Conservation (phyloP, 1,140 invertebrate genomes). For the Platyscapa corneri region DNA sequence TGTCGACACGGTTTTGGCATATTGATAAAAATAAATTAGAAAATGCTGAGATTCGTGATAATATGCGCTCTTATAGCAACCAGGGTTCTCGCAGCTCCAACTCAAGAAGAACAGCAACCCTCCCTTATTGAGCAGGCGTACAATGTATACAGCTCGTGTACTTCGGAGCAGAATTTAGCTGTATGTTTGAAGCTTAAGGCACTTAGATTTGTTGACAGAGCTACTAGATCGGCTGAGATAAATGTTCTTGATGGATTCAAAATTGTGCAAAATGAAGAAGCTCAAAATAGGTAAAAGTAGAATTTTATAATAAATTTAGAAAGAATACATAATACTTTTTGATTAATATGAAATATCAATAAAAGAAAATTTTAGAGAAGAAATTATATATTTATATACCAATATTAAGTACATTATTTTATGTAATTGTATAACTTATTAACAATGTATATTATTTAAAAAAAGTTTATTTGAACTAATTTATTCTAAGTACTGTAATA, state of each 20-base stretch:
- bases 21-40: slow-evolving; percentile 45
- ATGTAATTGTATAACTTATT: too few species aligned
- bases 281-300: slow-evolving; percentile 65
- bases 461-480: too few species aligned
- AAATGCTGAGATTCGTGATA: slow-evolving; percentile 77
- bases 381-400: too few species aligned
- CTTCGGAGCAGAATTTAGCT: slow-evolving; percentile 80
- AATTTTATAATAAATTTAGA: too few species aligned
- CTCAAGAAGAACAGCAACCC: slow-evolving; percentile 64
- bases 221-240: slow-evolving; percentile 72
- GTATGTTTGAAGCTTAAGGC: slow-evolving; percentile 81
- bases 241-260: slow-evolving; percentile 80
- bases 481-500: too few species aligned
- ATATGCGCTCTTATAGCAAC: slow-evolving; percentile 74
- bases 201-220: slow-evolving; percentile 68
- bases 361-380: too few species aligned
- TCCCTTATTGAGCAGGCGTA: slow-evolving; percentile 72
- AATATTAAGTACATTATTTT: too few species aligned
- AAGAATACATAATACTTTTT: too few species aligned
- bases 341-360: too few species aligned
- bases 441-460: too few species aligned
- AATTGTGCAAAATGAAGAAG: slow-evolving; percentile 79
- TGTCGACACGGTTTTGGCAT: background rate
- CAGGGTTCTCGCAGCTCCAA: slow-evolving; percentile 73
- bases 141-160: slow-evolving; percentile 76